Percentiles rank a stretch among this genome's conserved stretches.
These are phyloP conservation scores for Solenopsis fugax DNA, from an alignment of 1,140 invertebrate species.

Conservation along the genomic window DNA sequence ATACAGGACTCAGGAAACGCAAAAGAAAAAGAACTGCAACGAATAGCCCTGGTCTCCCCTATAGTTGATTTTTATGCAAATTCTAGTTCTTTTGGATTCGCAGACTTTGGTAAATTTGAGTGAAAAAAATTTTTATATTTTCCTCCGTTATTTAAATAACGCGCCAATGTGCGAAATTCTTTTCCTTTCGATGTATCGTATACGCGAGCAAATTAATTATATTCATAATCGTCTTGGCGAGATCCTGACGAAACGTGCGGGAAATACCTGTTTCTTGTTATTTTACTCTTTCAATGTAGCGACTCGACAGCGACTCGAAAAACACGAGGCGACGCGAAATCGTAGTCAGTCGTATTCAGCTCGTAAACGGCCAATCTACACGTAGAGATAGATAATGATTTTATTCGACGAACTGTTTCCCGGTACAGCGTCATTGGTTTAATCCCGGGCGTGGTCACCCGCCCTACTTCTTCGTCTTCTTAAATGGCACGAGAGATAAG, in stretches of 20 bases:
- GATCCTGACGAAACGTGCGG: not conserved
- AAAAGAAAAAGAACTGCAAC: too few species aligned
- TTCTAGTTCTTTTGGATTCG: not conserved
- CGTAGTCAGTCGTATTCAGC: conserved; percentile 38
- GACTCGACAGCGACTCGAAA: not conserved
- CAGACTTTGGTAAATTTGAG: not conserved
- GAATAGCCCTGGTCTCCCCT: too few species aligned
- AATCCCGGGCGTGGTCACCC: conserved; percentile 76
- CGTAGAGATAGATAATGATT: conserved; percentile 49
- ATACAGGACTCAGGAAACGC: too few species aligned
- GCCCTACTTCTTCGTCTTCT: conserved; percentile 76
- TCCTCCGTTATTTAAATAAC: not conserved
- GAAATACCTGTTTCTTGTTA: not conserved
- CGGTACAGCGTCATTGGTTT: conserved; percentile 61
- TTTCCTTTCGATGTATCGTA: not conserved
- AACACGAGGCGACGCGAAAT: not conserved
- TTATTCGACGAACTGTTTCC: conserved; percentile 51
- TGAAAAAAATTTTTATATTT: not conserved
- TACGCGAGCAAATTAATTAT: not conserved
- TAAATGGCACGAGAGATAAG: conserved; percentile 76
- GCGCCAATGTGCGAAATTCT: not conserved
- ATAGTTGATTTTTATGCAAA: not conserved
- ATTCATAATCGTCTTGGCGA: not conserved
- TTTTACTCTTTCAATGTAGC: not conserved
- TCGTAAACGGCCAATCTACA: conserved; percentile 30